Conservation (phyloP, 2,113 vertebrate genomes). For the Plectropomus leopardus region DNA sequence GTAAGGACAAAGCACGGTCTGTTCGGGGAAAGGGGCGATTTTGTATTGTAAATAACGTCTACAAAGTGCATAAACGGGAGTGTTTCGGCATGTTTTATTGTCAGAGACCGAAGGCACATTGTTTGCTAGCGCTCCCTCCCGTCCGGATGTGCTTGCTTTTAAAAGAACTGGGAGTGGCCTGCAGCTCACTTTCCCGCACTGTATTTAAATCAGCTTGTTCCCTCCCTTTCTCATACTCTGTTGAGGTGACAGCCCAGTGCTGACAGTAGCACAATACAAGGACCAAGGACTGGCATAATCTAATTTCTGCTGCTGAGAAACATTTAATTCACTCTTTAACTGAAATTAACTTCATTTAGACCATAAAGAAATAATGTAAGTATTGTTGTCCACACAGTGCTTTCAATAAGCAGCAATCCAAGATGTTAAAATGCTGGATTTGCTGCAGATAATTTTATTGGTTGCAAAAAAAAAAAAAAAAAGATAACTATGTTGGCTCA, state of each 20-base stretch:
- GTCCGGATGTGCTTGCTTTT: conserved; percentile 80
- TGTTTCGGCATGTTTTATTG: conserved; percentile 65
- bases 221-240: conserved; percentile 70
- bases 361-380: too few relatives aligned
- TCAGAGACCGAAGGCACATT: conserved; percentile 70
- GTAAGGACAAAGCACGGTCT: neutral
- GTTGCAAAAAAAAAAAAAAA: too few relatives aligned
- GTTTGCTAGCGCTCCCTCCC: conserved; percentile 81
- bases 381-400: neutral
- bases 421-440: neutral
- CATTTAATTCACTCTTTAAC: neutral
- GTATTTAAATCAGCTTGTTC: conserved; percentile 80
- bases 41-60: accelerated
- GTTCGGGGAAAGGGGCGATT: accelerated
- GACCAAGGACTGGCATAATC: neutral
- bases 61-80: neutral
- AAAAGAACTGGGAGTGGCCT: conserved; percentile 81
- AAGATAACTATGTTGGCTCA: too few relatives aligned
- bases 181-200: conserved; percentile 80
- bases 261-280: conserved; percentile 41
- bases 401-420: neutral
- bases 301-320: neutral
- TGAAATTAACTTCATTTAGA: neutral
- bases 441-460: too few relatives aligned
- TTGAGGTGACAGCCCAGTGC: conserved; percentile 48